Base-by-base conservation (phyloP, 2,113 vertebrate species). In the Dicrurus megarhynchus region DNA sequence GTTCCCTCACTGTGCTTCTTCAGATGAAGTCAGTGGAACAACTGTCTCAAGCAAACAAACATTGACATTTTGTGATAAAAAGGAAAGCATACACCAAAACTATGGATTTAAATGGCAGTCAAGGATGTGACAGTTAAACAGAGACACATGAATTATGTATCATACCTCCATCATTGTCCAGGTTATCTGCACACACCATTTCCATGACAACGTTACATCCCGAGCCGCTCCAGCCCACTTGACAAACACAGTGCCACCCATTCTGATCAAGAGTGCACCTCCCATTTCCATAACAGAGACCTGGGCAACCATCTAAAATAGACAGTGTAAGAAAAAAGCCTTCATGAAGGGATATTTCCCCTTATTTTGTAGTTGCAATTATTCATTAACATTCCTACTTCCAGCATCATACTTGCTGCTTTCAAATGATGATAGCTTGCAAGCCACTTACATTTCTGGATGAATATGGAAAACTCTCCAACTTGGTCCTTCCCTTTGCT, bases 171-270 rank as follows among this genome's bases (percentile, higher is more conserved):
- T 99, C 99, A 70, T 99, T 99, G 98, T 99, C 99, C 95, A 98
- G 97, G 98, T 98, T 99, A 98, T 99, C 99, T 80, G 98, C 98
- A 97, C 99, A 99, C 97, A 99, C 98, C 98, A 99, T 99, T 98
- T 99, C 99, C 99, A 99, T 99, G 98, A 99, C 99, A 93, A 99
- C 94, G 33, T 98, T 99, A 97, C 99, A 99, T 87, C 99, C 99
- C 0, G 98, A 97, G 87, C 99, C 99, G 84, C 99, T 99, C 99
- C 99, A 99, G 96, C 99, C 99, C 61, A 99, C 98, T 96, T 99
- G 99, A 97, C 99, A 99, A 81, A 99, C 98, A 94, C 99, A 99
- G 93, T 99, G 99, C 99, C 99, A 99, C 64, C 99, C 99, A 59
- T 99, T 99, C 98, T 99, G 99, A 97, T 99, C 99, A 91, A 99